Evolutionary conservation across 37 sponge, comb jelly and placozoan genomes (phyloP).

Genomic region (Ianthella basta): DNA sequence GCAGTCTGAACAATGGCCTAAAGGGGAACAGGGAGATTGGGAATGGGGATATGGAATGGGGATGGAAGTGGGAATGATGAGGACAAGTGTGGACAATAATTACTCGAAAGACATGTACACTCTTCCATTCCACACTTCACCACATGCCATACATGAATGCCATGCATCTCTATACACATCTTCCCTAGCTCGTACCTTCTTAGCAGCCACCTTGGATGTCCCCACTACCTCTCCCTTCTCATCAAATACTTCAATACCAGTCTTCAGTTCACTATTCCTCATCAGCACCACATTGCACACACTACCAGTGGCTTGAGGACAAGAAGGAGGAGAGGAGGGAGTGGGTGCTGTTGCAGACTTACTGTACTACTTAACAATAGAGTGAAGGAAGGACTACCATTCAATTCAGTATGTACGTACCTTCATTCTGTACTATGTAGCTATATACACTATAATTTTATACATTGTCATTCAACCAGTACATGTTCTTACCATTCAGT

Average conservation of each 20-base stretch:
- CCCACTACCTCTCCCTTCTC: conserved; percentile 66
- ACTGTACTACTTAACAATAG: too few relatives aligned
- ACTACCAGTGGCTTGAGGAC: conserved; percentile 66
- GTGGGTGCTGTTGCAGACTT: too few relatives aligned
- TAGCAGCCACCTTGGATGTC: conserved; percentile 75
- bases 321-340: background rate
- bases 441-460: too few relatives aligned
- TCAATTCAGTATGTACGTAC: too few relatives aligned
- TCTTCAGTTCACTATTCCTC: conserved; percentile 79
- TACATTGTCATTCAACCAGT: too few relatives aligned
- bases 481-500: too few relatives aligned
- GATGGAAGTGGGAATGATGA: background rate
- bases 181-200: too few relatives aligned
- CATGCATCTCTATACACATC: background rate
- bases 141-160: background rate
- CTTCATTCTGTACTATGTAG: too few relatives aligned
- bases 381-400: too few relatives aligned
- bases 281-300: conserved; percentile 77
- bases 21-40: background rate
- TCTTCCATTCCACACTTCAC: too few relatives aligned
- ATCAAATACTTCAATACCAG: conserved; percentile 82
- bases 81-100: too few relatives aligned
- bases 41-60: background rate
- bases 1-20: conserved; percentile 82
- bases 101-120: too few relatives aligned